Base-by-base conservation (phyloP, 1,140 invertebrate genomes). In the Drosophila repleta region DNA sequence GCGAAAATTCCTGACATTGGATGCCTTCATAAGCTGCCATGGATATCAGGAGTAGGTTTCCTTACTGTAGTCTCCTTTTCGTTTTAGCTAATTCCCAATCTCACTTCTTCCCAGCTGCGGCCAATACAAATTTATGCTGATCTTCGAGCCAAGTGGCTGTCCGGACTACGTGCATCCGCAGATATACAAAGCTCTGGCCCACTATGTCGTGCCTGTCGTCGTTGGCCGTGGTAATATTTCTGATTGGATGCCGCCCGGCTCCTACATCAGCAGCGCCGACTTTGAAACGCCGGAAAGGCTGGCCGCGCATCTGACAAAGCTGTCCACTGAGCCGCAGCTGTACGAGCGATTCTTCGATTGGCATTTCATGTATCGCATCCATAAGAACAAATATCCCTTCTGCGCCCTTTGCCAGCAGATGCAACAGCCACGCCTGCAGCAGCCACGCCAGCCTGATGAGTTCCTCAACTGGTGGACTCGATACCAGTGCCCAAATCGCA, bases 301-400 rank as follows among this genome's bases (percentile, higher is more conserved):
- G 37, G 57, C 48, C 1, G 0, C 8, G 3, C 32, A 70, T 26
- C 20, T 87, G 0, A 10, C 26, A n/a, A 11, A 17, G 1, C 6
- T 88, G 0, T 4, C 18, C 0, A 5, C 1, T 0, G 15, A 32
- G 0, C 21, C 60, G 4, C 24, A 55, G 15, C 21, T 45, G 3
- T 84, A 85, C n/a, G 29, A 48, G 8, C 15, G 63, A 35, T 88
- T 39, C 21, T 87, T 88, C n/a, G 77, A 67, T 79, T 87, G 82
- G 82, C 82, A 76, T 21, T 21, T 56, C n/a, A 20, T 51, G 13
- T 87, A 88, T 49, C 52, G 52, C n/a, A 15, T 88, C 6, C 37
- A 77, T 4, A 17, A 29, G 8, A 43, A 29, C 0, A 48, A 4
- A 2, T 32, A 63, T 15, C 75, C 82, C 26, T 83, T 73, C 17